These are phyloP conservation scores for Vulpes ferrilata DNA, from an alignment of 2,113 vertebrate genomes.

Conservation along the genomic window DNA sequence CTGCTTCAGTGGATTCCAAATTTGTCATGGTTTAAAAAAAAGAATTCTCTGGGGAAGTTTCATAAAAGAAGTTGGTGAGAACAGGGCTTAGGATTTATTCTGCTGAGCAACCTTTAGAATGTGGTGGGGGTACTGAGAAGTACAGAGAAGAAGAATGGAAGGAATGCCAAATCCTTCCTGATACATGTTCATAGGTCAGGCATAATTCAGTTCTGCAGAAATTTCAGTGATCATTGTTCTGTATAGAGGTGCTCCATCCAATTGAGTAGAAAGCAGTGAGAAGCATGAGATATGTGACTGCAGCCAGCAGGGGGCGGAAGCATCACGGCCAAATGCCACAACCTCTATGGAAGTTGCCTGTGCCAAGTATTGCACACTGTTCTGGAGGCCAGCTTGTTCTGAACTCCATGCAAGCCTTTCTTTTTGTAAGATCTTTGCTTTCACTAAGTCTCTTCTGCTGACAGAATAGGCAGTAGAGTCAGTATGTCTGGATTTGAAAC, in stretches of 20 bases:
- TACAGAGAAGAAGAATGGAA: not conserved
- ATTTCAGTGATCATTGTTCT: not conserved
- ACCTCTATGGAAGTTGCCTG: not conserved
- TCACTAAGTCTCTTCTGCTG: not conserved
- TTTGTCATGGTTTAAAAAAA: conserved; percentile 84
- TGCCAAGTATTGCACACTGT: fast-evolving
- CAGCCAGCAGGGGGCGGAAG: conserved; percentile 68
- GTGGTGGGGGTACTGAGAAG: not conserved
- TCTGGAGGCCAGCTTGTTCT: not conserved
- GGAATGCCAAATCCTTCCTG: not conserved
- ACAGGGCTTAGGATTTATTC: conserved; percentile 54
- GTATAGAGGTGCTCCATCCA: not conserved
- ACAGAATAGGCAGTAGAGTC: not conserved
- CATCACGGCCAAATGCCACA: not conserved
- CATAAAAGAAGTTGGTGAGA: conserved; percentile 14
- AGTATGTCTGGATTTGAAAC: not conserved
- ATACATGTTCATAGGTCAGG: not conserved
- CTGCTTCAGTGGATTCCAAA: conserved; percentile 85
- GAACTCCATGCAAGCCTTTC: not conserved
- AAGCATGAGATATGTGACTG: not conserved
- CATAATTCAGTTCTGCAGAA: not conserved
- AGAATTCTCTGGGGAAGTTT: conserved; percentile 68
- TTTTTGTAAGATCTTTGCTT: not conserved
- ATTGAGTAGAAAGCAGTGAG: not conserved
- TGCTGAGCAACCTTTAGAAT: not conserved